Evolutionary conservation across 2,888 invertebrate genomes (phyloP), one percentile per base, ranked within the genome.

Genomic region (Sepioteuthis lessoniana): DNA sequence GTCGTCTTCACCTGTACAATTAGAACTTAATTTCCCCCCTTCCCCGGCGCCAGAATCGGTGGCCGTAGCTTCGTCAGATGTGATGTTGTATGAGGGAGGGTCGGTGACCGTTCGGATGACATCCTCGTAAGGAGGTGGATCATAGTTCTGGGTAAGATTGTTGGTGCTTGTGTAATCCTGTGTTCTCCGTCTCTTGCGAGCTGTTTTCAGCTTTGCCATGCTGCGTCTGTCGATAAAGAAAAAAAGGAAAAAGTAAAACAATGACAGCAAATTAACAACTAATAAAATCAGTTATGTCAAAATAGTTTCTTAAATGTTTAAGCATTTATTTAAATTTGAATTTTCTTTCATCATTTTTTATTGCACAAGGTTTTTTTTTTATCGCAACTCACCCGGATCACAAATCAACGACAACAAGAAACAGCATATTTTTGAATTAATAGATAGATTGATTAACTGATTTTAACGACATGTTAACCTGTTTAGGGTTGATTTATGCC

Each of bases 81-180:
- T 92, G 47, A 92, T 92, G 92, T 92, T 92, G 38, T 92, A 92
- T 42, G 46, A 92, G 1, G 92, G 92, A 3, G 92, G 92, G 47
- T 46, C 92, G 42, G 46, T 42, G 42, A n/a, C 47, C 1, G 76
- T 76, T 92, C 92, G 38, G 31, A 93, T 50, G 13, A 93, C 93
- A 37, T 93, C 93, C 50, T 93, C 93, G 50, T 93, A 93, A 7
- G 93, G 50, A 93, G 93, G 93, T 3, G 93, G 93, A 19, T 93
- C 93, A 55, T 93, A 93, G 60, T 50, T 93, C 38, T 60, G 60
- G 60, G 93, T 60, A n/a, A 93, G 55, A 50, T 93, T 55, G 38
- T 93, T 93, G 50, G 55, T 93, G 93, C 92, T 92, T 37, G 92
- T 92, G 42, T 92, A 92, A 47, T 92, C 92, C 46, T 92, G 92